These are phyloP conservation scores for Hemicentrotus pulcherrimus DNA, from an alignment of 35 echinoderm and acorn worm genomes.

Conservation along the genomic window DNA sequence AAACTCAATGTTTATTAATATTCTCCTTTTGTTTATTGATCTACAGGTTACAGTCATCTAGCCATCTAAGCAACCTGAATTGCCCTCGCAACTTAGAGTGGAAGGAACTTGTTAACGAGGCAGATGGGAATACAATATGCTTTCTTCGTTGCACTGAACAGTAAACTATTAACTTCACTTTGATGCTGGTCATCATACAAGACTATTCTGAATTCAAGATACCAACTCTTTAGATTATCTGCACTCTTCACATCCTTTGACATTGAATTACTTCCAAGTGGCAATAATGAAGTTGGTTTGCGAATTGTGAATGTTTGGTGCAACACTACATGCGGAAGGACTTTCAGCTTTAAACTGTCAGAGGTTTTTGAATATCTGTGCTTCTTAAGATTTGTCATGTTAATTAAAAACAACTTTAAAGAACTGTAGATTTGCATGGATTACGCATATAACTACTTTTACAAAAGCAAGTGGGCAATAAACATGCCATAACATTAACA, in stretches of 20 bases:
- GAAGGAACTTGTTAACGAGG: not conserved
- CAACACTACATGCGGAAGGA: not conserved
- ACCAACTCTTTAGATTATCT: not conserved
- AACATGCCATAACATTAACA: not conserved
- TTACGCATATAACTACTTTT: not conserved
- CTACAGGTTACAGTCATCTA: conserved; percentile 70
- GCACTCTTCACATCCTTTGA: not conserved
- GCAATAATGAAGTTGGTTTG: no score
- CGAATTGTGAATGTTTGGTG: not conserved
- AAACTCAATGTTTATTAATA: no score
- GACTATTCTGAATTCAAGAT: not conserved
- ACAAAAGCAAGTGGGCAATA: not conserved
- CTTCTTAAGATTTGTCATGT: not conserved
- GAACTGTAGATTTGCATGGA: not conserved
- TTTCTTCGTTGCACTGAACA: not conserved
- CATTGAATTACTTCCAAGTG: not conserved
- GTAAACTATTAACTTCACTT: not conserved
- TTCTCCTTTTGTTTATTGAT: not conserved
- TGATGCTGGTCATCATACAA: not conserved
- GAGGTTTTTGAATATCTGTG: no score
- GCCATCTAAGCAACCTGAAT: conserved; percentile 48
- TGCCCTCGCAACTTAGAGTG: not conserved
- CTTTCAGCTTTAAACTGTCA: not conserved
- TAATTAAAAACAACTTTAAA: not conserved
- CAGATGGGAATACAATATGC: no score